Percentiles rank a stretch among this genome's conserved stretches.
Evolutionary conservation across 2,888 invertebrate species (phyloP).

Genomic region (Agriopis marginaria): DNA sequence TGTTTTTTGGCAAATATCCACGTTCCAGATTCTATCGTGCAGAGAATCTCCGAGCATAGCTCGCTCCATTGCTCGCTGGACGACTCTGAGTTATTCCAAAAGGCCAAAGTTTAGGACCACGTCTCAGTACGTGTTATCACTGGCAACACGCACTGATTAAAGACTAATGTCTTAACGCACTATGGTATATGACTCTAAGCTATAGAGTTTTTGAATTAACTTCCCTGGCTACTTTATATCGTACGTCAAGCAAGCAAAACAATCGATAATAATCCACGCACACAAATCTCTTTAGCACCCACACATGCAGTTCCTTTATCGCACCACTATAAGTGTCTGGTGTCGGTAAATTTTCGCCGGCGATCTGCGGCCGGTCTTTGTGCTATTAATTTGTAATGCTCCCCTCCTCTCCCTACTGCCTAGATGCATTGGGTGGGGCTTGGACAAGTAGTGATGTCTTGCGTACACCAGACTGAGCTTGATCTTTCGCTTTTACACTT

Average conservation of each 20-base stretch:
- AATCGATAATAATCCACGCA: not conserved
- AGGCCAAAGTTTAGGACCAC: too few species aligned
- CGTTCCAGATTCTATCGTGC: too few species aligned
- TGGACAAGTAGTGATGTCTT: constrained; percentile 38
- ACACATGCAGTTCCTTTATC: constrained; percentile 58
- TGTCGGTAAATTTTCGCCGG: constrained; percentile 83
- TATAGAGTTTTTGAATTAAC: too few species aligned
- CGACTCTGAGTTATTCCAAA: too few species aligned
- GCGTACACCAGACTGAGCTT: constrained; percentile 56
- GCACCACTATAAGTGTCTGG: constrained; percentile 75
- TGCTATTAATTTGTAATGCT: constrained; percentile 86
- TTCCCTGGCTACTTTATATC: too few species aligned
- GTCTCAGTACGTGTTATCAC: too few species aligned
- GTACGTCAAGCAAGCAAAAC: not conserved
- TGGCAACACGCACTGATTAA: too few species aligned
- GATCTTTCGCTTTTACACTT: constrained; percentile 20
- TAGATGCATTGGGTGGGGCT: constrained; percentile 68
- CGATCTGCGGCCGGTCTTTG: constrained; percentile 85
- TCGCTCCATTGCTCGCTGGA: too few species aligned
- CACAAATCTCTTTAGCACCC: constrained; percentile 10
- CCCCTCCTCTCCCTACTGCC: constrained; percentile 64
- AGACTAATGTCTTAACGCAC: too few species aligned
- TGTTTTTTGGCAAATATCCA: too few species aligned
- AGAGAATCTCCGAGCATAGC: too few species aligned
- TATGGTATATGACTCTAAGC: too few species aligned